Evolutionary conservation across 2,888 invertebrate species (phyloP), one percentile per base, ranked within the genome.

Genomic region (Clistopyga incitator): DNA sequence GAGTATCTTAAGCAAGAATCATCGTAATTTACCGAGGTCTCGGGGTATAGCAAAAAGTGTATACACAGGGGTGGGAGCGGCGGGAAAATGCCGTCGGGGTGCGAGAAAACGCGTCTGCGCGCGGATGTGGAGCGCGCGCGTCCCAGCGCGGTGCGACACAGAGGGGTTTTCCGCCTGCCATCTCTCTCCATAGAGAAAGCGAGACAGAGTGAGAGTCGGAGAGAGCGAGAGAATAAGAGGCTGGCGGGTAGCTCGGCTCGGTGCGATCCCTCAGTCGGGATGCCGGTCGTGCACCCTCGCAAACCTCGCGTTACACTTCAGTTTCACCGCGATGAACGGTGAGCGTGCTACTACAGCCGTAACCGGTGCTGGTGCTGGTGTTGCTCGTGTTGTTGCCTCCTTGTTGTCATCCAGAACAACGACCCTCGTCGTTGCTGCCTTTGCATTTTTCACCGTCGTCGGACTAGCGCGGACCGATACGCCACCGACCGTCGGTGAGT

Each of bases 261-360:
- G 84, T 86, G 90, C 87, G 88, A 88, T 87, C 87, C 88, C 89
- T 91, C 91, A 93, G 93, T 93, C 93, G 93, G 91, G 92, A 93
- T 93, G 93, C 92, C 92, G 93, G 90, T 90, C 91, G 90, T 90
- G 92, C 88, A 91, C 88, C 88, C 88, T 90, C 90, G 90, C 89
- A 88, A 91, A 88, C 88, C 88, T 90, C 90, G 90, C 89, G 91
- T 87, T 78, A 77, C 84, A 85, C 88, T 88, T 85, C 87, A 89
- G 84, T 89, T 76, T 84, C 83, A 85, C 86, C 89, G 90, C 88
- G 91, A 91, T 91, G 91, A 88, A 90, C 89, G 88, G 90, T 90
- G 90, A 91, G 89, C 88, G 84, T 78, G 87, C 87, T 86, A 88
- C 82, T 23, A 87, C 80, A 38, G 67, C 70, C 76, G 68, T 71